phyloP scores from a whole-genome alignment of 2,797 vertebrate genomes.

The Tangara arthus region DNA sequence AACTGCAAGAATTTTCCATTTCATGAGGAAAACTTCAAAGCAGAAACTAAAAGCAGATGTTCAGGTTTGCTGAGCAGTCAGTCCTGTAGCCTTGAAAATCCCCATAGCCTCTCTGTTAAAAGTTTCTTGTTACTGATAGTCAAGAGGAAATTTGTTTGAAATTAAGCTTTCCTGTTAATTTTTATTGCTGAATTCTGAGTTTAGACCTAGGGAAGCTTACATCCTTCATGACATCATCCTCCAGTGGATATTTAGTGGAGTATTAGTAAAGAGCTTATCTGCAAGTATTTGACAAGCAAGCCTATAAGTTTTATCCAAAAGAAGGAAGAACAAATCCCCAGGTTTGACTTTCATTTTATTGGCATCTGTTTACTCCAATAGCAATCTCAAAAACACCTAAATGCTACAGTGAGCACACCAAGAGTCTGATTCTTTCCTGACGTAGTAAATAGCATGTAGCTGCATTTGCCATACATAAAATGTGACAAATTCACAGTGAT shows the following conservation, averaged over 20 bases:
- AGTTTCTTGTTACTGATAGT: conserved; percentile 45
- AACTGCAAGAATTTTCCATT: conserved; percentile 36
- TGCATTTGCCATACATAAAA: background rate
- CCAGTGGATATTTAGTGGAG: background rate
- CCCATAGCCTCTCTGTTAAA: conserved; percentile 4
- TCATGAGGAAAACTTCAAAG: conserved; percentile 55
- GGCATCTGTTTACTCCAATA: background rate
- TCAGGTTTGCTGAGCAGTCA: conserved; percentile 26
- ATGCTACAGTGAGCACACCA: background rate
- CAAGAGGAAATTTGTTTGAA: conserved; percentile 38
- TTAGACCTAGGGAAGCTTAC: background rate
- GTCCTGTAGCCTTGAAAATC: conserved; percentile 9
- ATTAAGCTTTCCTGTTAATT: conserved; percentile 51
- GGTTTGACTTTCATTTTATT: background rate
- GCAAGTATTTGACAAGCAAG: background rate
- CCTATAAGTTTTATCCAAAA: background rate
- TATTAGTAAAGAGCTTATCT: background rate
- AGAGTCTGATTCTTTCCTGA: background rate
- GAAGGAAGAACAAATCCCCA: background rate
- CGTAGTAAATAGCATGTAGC: background rate
- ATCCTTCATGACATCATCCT: background rate
- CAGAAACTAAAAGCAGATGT: conserved; percentile 62
- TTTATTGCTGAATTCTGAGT: conserved; percentile 26
- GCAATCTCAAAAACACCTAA: background rate
- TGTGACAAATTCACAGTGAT: background rate